Percentiles rank a stretch among this genome's conserved stretches.
Conservation (phyloP, 2,113 vertebrate species). For the Panurus biarmicus region DNA sequence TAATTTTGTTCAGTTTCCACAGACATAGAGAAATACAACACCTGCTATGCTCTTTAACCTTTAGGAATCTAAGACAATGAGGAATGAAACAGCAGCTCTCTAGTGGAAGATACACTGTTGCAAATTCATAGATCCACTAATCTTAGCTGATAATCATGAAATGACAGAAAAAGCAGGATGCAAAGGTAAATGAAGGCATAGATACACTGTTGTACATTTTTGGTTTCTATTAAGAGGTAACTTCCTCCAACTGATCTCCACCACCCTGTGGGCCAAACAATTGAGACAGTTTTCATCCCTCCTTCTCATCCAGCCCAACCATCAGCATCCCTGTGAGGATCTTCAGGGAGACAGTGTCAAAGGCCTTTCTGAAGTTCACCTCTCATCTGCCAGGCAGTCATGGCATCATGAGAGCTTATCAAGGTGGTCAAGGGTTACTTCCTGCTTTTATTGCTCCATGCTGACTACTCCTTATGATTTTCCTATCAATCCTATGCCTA, state of each 20-base stretch:
- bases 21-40: background rate
- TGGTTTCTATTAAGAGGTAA: background rate
- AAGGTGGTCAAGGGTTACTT: background rate
- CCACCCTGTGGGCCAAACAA: too few relatives aligned
- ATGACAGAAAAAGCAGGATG: background rate
- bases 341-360: background rate
- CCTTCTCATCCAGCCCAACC: background rate
- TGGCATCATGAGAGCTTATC: background rate
- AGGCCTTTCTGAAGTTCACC: background rate
- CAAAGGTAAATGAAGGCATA: background rate
- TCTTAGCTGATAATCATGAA: background rate
- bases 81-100: background rate
- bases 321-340: accelerated
- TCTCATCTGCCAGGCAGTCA: background rate
- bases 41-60: background rate
- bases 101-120: background rate
- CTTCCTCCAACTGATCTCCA: background rate
- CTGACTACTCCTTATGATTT: background rate
- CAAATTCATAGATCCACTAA: background rate
- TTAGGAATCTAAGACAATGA: background rate
- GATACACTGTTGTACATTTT: background rate
- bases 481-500: background rate
- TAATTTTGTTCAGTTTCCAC: background rate
- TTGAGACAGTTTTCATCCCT: background rate
- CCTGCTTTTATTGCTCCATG: background rate